These are phyloP conservation scores for Rhegmatorhina hoffmannsi DNA, from an alignment of 2,113 vertebrate species.

Conservation along the genomic window DNA sequence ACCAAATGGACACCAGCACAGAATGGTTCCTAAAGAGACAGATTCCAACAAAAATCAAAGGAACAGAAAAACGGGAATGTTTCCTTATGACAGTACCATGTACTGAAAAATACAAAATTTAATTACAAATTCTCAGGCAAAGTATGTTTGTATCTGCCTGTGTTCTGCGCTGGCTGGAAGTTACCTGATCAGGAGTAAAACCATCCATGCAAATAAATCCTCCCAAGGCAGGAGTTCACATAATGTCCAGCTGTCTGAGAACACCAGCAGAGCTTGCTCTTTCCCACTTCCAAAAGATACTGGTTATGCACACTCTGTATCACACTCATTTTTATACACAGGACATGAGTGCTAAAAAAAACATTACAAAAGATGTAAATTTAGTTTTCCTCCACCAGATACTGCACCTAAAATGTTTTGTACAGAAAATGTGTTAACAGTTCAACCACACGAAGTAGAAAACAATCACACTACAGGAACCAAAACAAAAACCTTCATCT, in stretches of 20 bases:
- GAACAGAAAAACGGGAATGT: background rate
- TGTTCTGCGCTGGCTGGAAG: background rate
- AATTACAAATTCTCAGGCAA: background rate
- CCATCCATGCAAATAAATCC: background rate
- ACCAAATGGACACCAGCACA: background rate
- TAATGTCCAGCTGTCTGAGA: background rate
- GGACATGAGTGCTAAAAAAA: fast-evolving
- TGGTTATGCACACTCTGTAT: background rate
- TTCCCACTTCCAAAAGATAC: background rate
- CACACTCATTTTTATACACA: background rate
- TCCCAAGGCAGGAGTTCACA: background rate
- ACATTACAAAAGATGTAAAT: background rate
- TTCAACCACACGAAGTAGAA: background rate
- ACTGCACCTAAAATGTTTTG: background rate
- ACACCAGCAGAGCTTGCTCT: background rate
- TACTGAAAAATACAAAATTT: background rate
- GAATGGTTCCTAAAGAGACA: background rate
- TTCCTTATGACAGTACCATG: background rate
- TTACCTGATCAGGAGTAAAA: background rate
- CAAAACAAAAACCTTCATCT: background rate
- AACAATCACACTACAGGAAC: background rate
- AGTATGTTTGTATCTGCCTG: background rate
- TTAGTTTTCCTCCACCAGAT: background rate
- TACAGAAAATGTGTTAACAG: background rate
- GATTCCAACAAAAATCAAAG: background rate